These are phyloP conservation scores for Apistogramma diplotaenia DNA, from an alignment of 2,113 vertebrate genomes.

Conservation along the genomic window DNA sequence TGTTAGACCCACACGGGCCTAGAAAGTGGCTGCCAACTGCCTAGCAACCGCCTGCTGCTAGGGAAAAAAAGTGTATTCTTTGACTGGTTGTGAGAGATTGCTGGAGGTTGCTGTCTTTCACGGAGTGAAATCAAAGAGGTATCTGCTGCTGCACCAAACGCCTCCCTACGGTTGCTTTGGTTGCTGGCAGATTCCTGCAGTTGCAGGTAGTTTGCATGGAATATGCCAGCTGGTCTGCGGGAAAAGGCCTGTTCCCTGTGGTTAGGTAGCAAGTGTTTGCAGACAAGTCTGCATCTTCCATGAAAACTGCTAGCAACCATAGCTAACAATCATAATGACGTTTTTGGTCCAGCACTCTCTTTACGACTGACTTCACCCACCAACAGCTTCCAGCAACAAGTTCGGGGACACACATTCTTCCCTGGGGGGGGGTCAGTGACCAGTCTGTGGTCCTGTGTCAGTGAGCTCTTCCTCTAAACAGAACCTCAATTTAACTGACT, in stretches of 20 bases:
- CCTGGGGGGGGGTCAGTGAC: neutral
- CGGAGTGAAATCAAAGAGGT: neutral
- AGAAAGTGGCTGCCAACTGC: fast-evolving
- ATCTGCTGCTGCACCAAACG: neutral
- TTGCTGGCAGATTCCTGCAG: no score
- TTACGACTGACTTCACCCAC: neutral
- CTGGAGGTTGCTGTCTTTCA: neutral
- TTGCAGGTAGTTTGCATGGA: no score
- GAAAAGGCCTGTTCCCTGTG: no score
- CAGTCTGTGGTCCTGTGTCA: neutral
- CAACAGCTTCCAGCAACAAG: neutral
- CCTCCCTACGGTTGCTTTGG: no score
- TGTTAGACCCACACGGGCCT: neutral
- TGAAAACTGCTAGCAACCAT: fast-evolving
- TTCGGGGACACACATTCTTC: neutral
- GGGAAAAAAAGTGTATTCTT: neutral
- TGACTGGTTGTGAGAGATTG: neutral
- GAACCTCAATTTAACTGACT: neutral
- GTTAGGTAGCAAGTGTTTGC: neutral
- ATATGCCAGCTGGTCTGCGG: no score
- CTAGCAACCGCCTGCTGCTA: no score
- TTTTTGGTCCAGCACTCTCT: neutral
- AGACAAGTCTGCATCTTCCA: neutral
- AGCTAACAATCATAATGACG: neutral
- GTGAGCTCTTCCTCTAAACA: neutral